Evolutionary conservation across 2,797 vertebrate species (phyloP), one percentile per base, ranked within the genome.

Genomic region (Clarias laeviceps): DNA sequence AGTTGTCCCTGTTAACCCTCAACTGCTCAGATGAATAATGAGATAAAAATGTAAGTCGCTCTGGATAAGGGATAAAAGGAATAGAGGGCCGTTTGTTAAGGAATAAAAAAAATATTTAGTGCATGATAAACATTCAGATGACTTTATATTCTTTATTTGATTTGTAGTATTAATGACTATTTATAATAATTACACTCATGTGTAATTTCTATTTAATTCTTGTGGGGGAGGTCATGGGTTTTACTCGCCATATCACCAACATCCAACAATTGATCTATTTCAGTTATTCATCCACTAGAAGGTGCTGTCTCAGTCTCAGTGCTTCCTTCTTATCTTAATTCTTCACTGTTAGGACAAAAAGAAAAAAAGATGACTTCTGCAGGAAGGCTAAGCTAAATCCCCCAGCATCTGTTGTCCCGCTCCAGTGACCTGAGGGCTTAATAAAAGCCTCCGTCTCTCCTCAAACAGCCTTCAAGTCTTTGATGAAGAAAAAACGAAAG

Each of bases 281-380:
- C 32, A 9, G 66, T 4, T 73, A 24, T 22, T 45, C 82, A 29
- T 88, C 89, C 89, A 81, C 56, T 82, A 89, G 87, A 85, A 70
- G 89, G 87, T 14, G 54, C 82, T 84, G 79, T 82, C 22, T 61
- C 32, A n/a, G 79, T 82, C 22, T 61, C 32, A n/a, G 29, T 56
- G 12, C 80, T 70, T 65, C n/a, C 29, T 17, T 9, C 68, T 57
- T 37, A 56, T 65, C 78, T 5, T 29, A 45, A 32, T 50, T 77
- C 73, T 81, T 73, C 70, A 73, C 57, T 59, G 59, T 69, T 27
- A 24, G 32, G 32, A 65, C 12, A 54, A 66, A 66, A 66, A 29
- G n/a, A 54, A 45, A 59, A 86, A 66, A 24, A 37, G 88, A 87
- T 89, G 87, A 89, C 69, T 62, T 65, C 73, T 65, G 85, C 82